Percentiles rank a stretch among this genome's conserved stretches.
phyloP scores from a whole-genome alignment of 2,797 vertebrate genomes.

The Danio albolineatus region DNA sequence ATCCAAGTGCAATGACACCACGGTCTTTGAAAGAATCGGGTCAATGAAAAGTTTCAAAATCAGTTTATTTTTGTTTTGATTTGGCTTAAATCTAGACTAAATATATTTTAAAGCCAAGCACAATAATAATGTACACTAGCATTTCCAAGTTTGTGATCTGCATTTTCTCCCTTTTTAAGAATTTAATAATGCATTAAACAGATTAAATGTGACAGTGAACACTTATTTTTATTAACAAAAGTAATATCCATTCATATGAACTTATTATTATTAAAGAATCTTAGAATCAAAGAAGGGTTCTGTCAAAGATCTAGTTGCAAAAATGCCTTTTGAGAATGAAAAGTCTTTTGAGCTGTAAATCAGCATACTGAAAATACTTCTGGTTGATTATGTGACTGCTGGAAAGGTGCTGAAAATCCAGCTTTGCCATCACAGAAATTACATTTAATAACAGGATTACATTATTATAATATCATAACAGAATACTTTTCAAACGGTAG shows the following conservation, averaged over 20 bases:
- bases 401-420: not conserved
- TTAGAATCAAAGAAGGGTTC: too few species aligned
- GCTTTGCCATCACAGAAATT: not conserved
- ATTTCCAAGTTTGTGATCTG: not conserved
- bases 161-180: too few species aligned
- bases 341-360: not conserved
- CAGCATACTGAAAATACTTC: not conserved
- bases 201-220: too few species aligned
- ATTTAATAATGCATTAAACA: too few species aligned
- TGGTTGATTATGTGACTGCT: not conserved
- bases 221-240: too few species aligned
- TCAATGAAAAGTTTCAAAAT: slow-evolving; percentile 18
- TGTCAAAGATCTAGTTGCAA: too few species aligned
- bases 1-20: slow-evolving; percentile 7
- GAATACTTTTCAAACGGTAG: too few species aligned
- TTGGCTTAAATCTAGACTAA: not conserved
- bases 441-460: too few species aligned
- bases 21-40: slow-evolving; percentile 11
- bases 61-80: not conserved
- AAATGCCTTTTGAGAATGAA: too few species aligned
- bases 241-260: too few species aligned
- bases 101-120: not conserved
- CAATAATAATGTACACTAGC: not conserved
- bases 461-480: too few species aligned
- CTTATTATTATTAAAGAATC: too few species aligned